Percentiles rank a stretch among this genome's conserved stretches.
These are phyloP conservation scores for Glyptemys insculpta DNA, from an alignment of 2,797 vertebrate species.

Conservation along the genomic window DNA sequence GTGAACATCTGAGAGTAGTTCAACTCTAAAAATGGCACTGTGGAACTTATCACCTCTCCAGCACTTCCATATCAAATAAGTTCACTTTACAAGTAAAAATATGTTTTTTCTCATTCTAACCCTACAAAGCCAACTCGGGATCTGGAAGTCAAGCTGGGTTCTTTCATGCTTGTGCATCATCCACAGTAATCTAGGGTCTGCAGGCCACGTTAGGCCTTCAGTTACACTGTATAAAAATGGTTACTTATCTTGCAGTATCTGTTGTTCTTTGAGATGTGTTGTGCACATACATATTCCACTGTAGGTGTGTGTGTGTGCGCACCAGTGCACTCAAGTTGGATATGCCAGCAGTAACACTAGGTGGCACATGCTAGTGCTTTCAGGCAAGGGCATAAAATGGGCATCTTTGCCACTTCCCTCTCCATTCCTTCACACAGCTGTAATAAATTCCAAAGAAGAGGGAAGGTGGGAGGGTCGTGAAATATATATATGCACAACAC, in stretches of 20 bases:
- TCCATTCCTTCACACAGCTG: background rate
- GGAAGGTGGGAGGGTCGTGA: background rate
- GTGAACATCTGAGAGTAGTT: slow-evolving; percentile 50
- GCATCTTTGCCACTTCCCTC: background rate
- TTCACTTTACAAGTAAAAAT: slow-evolving; percentile 31
- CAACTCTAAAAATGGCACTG: slow-evolving; percentile 51
- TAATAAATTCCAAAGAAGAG: background rate
- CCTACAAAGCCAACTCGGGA: background rate
- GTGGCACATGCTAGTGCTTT: background rate
- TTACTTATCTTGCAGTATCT: background rate
- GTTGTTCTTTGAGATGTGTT: background rate
- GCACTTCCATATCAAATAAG: slow-evolving; percentile 60
- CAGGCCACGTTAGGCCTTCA: background rate
- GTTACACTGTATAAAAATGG: slow-evolving; percentile 42
- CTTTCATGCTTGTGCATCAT: background rate
- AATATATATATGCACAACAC: background rate
- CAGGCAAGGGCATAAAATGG: background rate
- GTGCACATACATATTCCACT: background rate
- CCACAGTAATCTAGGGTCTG: background rate
- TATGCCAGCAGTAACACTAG: background rate
- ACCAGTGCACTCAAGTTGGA: background rate
- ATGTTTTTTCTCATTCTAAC: background rate
- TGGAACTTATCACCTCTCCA: slow-evolving; percentile 53
- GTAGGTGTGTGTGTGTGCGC: background rate
- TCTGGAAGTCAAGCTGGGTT: background rate